Base-by-base conservation (phyloP, 2,888 invertebrate species). In the Drosophila imparisetae region DNA sequence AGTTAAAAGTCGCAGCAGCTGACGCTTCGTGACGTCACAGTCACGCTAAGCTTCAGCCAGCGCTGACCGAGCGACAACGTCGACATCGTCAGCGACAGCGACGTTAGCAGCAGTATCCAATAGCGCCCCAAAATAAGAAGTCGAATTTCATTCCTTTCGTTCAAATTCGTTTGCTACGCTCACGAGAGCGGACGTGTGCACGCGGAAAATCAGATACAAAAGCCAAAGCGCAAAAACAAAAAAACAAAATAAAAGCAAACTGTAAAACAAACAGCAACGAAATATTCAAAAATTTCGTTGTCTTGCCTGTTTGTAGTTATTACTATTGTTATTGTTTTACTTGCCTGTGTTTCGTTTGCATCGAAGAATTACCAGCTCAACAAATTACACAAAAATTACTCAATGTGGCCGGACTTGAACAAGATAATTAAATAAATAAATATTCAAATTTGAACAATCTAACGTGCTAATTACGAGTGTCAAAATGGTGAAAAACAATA, bases 111-210 rank as follows among this genome's bases (percentile, higher is more conserved):
- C 81, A 59, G 66, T 76, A 86, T 76, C 90, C 86, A 90, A 90
- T 86, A 88, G 90, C 89, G 91, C 86, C 90, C 90, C 89, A 81
- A 88, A 88, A 88, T 91, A 90, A 88, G 91, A 88, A 90, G 90
- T 91, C 90, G 89, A 79, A 81, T 76, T 86, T 90, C 87, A 83
- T 89, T 89, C 82, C 86, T 88, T 90, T 80, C 84, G 90, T 87
- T 87, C 86, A 87, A 87, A 87, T 88, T 90, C 91, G 91, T 92
- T 91, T 85, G 81, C 81, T 91, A 78, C 83, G 91, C 92, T 92
- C 91, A 88, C 86, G 91, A 81, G 91, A 92, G 92, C 92, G 90
- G 92, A 92, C 91, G 92, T 92, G 92, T 92, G 88, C 78, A 83
- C 84, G 89, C 91, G 91, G 81, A 83, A 85, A 90, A 84, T 78